A percentile compares a stretch with the other conserved stretches of the same genome.
Conservation (phyloP, 2,888 invertebrate genomes). For the Harpalus rubripes region DNA sequence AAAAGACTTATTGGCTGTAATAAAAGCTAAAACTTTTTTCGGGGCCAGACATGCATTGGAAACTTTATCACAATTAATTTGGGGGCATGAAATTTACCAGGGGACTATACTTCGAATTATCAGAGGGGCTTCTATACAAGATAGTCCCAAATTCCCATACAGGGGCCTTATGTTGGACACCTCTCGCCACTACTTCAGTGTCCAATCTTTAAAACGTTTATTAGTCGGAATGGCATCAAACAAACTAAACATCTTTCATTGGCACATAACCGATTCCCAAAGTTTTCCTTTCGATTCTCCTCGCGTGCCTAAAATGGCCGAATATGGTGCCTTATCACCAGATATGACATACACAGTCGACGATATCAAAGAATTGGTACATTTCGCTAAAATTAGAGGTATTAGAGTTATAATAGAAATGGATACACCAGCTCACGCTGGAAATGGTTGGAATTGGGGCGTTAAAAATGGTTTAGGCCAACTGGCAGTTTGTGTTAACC, state of each 20-base stretch:
- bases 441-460: slow-evolving; percentile 93
- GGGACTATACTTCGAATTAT: slow-evolving; percentile 82
- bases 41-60: slow-evolving; percentile 89
- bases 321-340: slow-evolving; percentile 92
- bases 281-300: slow-evolving; percentile 92
- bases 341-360: slow-evolving; percentile 83
- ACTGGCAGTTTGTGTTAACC: slow-evolving; percentile 89
- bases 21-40: slow-evolving; percentile 85
- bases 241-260: slow-evolving; percentile 95
- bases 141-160: slow-evolving; percentile 89
- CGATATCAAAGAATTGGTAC: slow-evolving; percentile 86
- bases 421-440: slow-evolving; percentile 94
- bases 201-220: slow-evolving; percentile 85
- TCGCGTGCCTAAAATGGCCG: slow-evolving; percentile 87
- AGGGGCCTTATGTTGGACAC: slow-evolving; percentile 95
- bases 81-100: slow-evolving; percentile 86
- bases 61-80: slow-evolving; percentile 88
- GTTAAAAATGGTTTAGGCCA: slow-evolving; percentile 87
- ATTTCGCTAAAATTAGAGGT: slow-evolving; percentile 89
- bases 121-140: slow-evolving; percentile 84
- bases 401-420: slow-evolving; percentile 93
- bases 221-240: slow-evolving; percentile 93
- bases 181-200: slow-evolving; percentile 91
- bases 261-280: slow-evolving; percentile 95
- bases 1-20: slow-evolving; percentile 80